Conservation (phyloP, 2,113 vertebrate genomes). For the Artemisiospiza belli region DNA sequence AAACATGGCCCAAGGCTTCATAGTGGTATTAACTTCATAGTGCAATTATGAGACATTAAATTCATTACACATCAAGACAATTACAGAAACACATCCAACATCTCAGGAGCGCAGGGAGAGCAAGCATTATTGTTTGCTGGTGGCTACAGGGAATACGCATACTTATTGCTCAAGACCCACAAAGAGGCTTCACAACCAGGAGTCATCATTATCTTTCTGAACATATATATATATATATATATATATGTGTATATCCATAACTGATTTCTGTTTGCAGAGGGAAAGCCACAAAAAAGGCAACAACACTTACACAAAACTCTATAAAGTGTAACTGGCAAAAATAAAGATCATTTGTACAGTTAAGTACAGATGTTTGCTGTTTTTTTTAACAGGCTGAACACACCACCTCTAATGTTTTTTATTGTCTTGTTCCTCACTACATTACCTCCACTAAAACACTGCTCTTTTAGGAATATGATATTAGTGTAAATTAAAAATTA, state of each 20-base stretch:
- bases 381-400: not conserved
- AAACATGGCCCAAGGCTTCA: conserved; percentile 42
- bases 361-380: not conserved
- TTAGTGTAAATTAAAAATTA: not conserved
- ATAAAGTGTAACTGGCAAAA: not conserved
- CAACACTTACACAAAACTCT: not conserved
- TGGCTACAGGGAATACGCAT: conserved; percentile 25
- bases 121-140: conserved; percentile 35
- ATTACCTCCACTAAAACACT: not conserved
- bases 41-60: conserved; percentile 48
- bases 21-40: conserved; percentile 35
- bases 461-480: not conserved
- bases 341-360: not conserved
- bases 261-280: not conserved
- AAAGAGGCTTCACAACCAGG: conserved; percentile 13
- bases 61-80: conserved; percentile 62
- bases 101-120: conserved; percentile 43
- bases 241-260: not conserved
- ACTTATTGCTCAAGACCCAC: conserved; percentile 20
- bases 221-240: not conserved
- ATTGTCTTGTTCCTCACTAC: not conserved
- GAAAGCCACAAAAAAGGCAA: not conserved
- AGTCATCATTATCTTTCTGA: not conserved
- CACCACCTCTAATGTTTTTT: not conserved
- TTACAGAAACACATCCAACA: conserved; percentile 62